Conservation (phyloP, 2,113 vertebrate species). For the Microtus pennsylvanicus region DNA sequence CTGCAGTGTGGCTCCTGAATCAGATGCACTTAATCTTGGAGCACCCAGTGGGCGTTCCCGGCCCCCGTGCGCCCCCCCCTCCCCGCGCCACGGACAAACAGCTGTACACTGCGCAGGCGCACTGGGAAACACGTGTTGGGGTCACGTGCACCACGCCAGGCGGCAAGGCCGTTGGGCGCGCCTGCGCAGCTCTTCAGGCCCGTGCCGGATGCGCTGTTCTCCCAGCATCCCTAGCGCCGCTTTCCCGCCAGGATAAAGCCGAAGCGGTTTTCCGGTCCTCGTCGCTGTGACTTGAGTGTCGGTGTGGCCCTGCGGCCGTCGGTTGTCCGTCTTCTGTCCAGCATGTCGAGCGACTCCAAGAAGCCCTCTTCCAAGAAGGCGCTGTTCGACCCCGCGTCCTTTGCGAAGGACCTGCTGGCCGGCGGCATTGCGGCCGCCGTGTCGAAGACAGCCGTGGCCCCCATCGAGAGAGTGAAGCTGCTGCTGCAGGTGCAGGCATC, state of each 20-base stretch:
- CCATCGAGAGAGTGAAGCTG: conserved; percentile 94
- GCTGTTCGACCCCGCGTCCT: conserved; percentile 81
- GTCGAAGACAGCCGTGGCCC: conserved; percentile 94
- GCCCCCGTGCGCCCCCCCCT: no score
- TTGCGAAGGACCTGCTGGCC: conserved; percentile 92
- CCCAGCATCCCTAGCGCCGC: neutral
- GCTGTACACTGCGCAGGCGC: neutral
- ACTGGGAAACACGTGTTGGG: neutral
- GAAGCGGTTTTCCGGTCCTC: neutral
- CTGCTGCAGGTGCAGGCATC: conserved; percentile 86
- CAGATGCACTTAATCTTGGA: neutral
- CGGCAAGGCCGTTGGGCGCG: conserved; percentile 70
- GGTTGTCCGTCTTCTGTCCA: rapidly evolving
- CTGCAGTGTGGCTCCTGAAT: neutral
- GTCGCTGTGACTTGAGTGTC: rapidly evolving
- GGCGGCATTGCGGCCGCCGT: conserved; percentile 93
- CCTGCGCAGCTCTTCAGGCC: conserved; percentile 51
- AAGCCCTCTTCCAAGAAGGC: neutral
- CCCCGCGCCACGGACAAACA: rapidly evolving
- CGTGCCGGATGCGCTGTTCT: neutral
- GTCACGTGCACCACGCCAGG: neutral
- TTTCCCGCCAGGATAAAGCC: conserved; percentile 13
- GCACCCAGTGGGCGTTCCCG: no score
- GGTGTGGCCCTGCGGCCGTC: rapidly evolving
- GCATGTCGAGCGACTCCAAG: neutral